Percentiles rank a stretch among this genome's conserved stretches.
Evolutionary conservation across 2,797 vertebrate species (phyloP).

Genomic region (Geotrypetes seraphini): DNA sequence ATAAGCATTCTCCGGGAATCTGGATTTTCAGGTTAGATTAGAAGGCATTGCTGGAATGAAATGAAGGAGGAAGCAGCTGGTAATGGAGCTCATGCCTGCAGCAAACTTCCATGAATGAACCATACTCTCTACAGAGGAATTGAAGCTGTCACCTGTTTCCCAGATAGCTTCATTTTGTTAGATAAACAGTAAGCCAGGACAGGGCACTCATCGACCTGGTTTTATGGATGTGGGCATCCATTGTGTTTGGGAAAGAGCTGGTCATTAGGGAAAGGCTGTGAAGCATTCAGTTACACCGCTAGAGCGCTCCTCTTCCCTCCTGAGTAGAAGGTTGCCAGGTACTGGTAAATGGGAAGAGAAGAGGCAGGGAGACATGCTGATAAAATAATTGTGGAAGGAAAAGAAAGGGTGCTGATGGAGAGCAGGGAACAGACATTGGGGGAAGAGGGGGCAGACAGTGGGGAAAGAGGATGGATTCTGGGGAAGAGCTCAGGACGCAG

Average conservation of each 20-base stretch:
- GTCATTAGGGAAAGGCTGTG: background rate
- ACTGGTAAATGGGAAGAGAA: too few relatives aligned
- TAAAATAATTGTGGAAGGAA: too few relatives aligned
- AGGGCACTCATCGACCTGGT: background rate
- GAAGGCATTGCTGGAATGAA: too few relatives aligned
- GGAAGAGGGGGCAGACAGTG: too few relatives aligned
- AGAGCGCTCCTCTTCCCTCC: background rate
- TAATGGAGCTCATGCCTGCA: background rate
- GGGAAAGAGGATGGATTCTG: too few relatives aligned
- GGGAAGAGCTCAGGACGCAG: too few relatives aligned
- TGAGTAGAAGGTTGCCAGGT: background rate
- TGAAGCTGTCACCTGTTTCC: background rate
- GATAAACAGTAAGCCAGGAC: background rate
- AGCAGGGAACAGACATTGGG: too few relatives aligned
- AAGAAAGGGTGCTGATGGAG: too few relatives aligned
- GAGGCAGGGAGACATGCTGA: too few relatives aligned
- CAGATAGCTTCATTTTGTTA: background rate
- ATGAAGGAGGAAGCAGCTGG: too few relatives aligned
- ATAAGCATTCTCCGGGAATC: too few relatives aligned
- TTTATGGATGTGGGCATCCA: slow-evolving; percentile 3
- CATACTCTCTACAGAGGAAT: background rate
- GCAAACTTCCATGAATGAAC: background rate
- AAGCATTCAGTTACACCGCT: background rate
- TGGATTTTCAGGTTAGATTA: too few relatives aligned
- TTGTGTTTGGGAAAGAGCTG: slow-evolving; percentile 5